Evolutionary conservation across 2,888 invertebrate species (phyloP), one percentile per base, ranked within the genome.

Genomic region (Sinodicranocentrus sp.): DNA sequence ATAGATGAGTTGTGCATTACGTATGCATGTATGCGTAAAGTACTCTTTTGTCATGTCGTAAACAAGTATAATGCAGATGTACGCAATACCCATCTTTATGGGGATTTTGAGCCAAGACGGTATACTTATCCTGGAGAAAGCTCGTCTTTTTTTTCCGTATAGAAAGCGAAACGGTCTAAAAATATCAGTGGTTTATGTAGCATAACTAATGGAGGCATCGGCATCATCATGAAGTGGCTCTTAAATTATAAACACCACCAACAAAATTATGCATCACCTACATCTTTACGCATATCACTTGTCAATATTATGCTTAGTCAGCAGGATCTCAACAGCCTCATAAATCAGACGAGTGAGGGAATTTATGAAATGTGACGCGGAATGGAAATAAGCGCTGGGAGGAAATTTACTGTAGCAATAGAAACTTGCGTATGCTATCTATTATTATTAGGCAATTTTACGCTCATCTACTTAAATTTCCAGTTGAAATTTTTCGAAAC

Each of bases 321-420:
- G 63, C 63, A 63, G 17, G 33, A 28, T 63, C 63, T 63, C 63
- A 63, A 67, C 25, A 63, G 33, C 28, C 33, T 63, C 63, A 63
- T 63, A 63, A 63, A 63, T 63, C 63, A 63, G 63, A 75, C 28
- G 67, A 57, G n/a, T 54, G 65, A 10, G 54, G 76, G 21, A 76
- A 52, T 25, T 67, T 67, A 76, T 76, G 76, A 67, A 76, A 54
- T 61, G 76, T 61, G 67, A 65, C 65, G 75, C 26, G 52, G 52
- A 48, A 70, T 70, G 52, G 52, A 65, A 43, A 19, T 23, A 21
- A 57, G 23, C 15, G 23, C 21, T 23, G 6, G 21, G 19, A 57
- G 2, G 57, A 21, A 57, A 48, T 48, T 48, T 57, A 57, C 2
- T 19, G 5, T 15, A 15, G 33, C 3, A 33, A 33, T 33, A 3